phyloP scores from a whole-genome alignment of 2,888 invertebrate species.

The Microchrysa polita region DNA sequence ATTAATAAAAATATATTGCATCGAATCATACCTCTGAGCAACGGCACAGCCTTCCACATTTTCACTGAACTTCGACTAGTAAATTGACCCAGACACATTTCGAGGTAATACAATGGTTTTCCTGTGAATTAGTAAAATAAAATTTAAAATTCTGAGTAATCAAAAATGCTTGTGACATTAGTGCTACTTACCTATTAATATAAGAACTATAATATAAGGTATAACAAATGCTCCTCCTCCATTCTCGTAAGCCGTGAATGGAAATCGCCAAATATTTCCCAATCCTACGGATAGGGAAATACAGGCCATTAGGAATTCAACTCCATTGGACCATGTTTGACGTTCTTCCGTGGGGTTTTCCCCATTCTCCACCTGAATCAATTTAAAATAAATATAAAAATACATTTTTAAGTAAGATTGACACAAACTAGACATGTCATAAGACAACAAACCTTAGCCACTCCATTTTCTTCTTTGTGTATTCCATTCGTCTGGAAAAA shows the following conservation, averaged over 20 bases:
- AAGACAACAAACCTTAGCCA: too few species aligned
- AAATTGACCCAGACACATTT: conserved; percentile 85
- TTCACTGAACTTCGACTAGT: conserved; percentile 81
- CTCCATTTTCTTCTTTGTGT: too few species aligned
- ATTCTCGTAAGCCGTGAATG: conserved; percentile 74
- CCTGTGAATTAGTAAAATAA: conserved; percentile 63
- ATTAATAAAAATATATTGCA: too few species aligned
- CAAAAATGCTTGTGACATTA: neutral
- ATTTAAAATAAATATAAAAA: too few species aligned
- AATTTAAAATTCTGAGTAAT: neutral
- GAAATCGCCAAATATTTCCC: conserved; percentile 77
- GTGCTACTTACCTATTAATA: conserved; percentile 66
- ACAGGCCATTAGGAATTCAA: conserved; percentile 79
- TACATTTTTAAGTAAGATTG: too few species aligned
- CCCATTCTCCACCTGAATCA: neutral
- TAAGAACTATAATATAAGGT: conserved; percentile 75
- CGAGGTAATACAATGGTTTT: conserved; percentile 85
- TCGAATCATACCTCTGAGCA: conserved; percentile 80
- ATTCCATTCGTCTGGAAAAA: too few species aligned
- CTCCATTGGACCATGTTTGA: conserved; percentile 69
- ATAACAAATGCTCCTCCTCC: conserved; percentile 80
- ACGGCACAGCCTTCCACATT: conserved; percentile 73
- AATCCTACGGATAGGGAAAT: conserved; percentile 79
- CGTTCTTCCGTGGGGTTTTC: conserved; percentile 45
- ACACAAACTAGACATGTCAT: too few species aligned